phyloP scores from a whole-genome alignment of 2,888 invertebrate genomes.

The Acleris cristana region DNA sequence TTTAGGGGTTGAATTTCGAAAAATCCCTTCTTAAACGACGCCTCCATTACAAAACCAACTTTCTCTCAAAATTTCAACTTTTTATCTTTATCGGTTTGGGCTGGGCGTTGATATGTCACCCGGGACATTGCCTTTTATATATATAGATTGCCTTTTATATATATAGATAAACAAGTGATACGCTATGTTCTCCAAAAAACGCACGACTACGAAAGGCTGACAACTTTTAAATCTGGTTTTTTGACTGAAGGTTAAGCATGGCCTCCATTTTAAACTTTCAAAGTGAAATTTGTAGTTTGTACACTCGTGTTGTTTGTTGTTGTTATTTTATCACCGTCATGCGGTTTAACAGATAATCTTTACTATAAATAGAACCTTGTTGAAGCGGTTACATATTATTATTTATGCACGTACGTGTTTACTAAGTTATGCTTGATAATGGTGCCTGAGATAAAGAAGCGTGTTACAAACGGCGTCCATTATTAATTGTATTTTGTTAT shows the following conservation, averaged over 20 bases:
- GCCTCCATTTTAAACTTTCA: neutral
- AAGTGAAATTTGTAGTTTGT: neutral
- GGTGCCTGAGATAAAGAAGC: slow-evolving; percentile 9
- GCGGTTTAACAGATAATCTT: slow-evolving; percentile 19
- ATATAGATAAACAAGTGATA: slow-evolving; percentile 17
- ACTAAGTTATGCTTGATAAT: slow-evolving; percentile 20
- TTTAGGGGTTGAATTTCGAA: too few relatives aligned
- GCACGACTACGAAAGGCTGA: neutral
- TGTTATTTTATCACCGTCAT: neutral
- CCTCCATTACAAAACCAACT: too few relatives aligned
- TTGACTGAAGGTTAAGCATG: neutral
- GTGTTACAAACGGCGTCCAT: slow-evolving; percentile 14
- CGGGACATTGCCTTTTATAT: too few relatives aligned
- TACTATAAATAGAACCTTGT: slow-evolving; percentile 31
- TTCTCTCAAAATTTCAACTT: too few relatives aligned
- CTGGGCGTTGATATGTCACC: too few relatives aligned
- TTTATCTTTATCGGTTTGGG: too few relatives aligned
- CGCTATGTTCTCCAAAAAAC: neutral
- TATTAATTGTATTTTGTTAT: slow-evolving; percentile 10
- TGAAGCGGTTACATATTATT: slow-evolving; percentile 19
- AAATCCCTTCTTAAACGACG: too few relatives aligned
- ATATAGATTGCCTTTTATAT: too few relatives aligned
- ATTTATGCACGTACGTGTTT: slow-evolving; percentile 21
- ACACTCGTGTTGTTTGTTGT: neutral
- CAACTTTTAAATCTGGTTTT: slow-evolving; percentile 16